Conservation (phyloP, 2,888 invertebrate genomes). For the Anoplius nigerrimus region DNA sequence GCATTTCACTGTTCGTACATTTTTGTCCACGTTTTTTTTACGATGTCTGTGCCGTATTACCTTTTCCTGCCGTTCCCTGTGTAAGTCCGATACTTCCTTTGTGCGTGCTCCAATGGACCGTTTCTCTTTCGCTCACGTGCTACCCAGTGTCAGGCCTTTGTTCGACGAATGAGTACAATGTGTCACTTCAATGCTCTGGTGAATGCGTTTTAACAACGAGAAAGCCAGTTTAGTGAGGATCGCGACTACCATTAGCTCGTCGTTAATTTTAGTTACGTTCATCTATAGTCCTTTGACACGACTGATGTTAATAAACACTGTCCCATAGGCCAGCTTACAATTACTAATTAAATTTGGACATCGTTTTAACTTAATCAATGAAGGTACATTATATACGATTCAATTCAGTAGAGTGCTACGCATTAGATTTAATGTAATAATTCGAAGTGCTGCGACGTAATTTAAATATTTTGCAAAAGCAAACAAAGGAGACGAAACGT, state of each 20-base stretch:
- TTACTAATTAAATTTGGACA: too few species aligned
- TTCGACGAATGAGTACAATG: constrained; percentile 27
- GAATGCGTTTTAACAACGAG: constrained; percentile 29
- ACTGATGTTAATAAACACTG: too few species aligned
- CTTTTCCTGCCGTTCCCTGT: constrained; percentile 12
- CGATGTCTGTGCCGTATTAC: constrained; percentile 13
- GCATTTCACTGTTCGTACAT: constrained; percentile 8
- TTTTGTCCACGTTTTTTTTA: constrained; percentile 9
- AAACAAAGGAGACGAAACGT: too few species aligned
- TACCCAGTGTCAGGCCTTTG: constrained; percentile 37
- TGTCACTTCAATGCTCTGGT: constrained; percentile 14
- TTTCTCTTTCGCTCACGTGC: constrained; percentile 47
- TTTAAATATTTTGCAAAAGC: too few species aligned
- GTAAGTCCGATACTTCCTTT: constrained; percentile 10
- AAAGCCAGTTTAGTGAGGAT: constrained; percentile 24
- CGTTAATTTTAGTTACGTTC: too few species aligned
- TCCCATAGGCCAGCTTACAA: too few species aligned
- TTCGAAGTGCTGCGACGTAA: too few species aligned
- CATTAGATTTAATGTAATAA: too few species aligned
- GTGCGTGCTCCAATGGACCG: background rate
- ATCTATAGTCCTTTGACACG: too few species aligned
- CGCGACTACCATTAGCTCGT: constrained; percentile 19
- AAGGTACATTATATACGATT: too few species aligned
- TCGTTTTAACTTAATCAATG: too few species aligned
- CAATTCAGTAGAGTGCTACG: too few species aligned